Conservation (phyloP, 1,140 invertebrate species). For the Zaprionus gabonicus region DNA sequence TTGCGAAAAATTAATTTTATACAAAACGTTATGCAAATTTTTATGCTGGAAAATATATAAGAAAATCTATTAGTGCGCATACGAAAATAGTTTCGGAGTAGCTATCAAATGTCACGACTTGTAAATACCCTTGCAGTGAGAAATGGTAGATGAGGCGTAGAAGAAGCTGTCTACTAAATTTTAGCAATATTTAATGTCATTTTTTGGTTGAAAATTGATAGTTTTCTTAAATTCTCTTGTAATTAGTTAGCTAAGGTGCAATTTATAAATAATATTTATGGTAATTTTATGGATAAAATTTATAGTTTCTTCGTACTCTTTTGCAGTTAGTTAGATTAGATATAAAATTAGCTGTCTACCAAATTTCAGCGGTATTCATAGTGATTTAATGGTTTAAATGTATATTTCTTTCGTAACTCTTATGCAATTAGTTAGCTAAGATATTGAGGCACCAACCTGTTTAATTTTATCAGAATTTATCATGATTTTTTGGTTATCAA, state of each 20-base stretch:
- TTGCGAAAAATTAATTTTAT: conserved; percentile 70
- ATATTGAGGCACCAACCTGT: too few relatives aligned
- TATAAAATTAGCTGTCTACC: too few relatives aligned
- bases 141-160: not conserved
- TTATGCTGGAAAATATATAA: conserved; percentile 48
- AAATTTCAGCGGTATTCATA: not conserved
- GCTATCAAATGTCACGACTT: not conserved
- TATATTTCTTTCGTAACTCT: too few relatives aligned
- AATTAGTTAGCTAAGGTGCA: not conserved
- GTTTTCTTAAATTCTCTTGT: not conserved
- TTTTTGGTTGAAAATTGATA: not conserved
- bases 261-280: not conserved
- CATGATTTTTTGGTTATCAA: not conserved
- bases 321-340: not conserved
- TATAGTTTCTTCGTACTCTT: not conserved
- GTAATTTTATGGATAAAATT: not conserved
- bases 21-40: conserved; percentile 61
- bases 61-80: conserved; percentile 55
- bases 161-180: not conserved
- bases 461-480: not conserved
- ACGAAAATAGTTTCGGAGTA: conserved; percentile 38
- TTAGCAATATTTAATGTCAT: not conserved
- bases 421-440: too few relatives aligned
- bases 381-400: not conserved
- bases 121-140: conserved; percentile 1